Evolutionary conservation across 2,113 vertebrate species (phyloP).

Genomic region (Planiliza haematocheilus): DNA sequence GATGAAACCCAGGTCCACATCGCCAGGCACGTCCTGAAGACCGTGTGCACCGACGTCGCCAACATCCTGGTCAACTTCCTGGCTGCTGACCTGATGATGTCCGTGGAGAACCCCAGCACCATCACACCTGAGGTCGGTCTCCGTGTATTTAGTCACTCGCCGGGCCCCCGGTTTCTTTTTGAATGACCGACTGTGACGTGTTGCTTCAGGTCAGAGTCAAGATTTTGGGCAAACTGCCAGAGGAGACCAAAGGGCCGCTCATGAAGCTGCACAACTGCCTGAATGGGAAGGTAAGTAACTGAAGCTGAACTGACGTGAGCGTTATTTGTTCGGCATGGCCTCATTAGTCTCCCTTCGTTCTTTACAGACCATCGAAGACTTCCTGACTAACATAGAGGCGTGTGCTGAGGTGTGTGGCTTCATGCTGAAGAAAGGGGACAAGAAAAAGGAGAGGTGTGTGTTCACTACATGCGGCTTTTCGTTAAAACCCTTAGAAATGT

Average conservation of each 20-base stretch:
- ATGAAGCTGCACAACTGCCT: slow-evolving; percentile 91
- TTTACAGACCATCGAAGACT: slow-evolving; percentile 91
- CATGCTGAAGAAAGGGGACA: slow-evolving; percentile 94
- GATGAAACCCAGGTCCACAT: slow-evolving; percentile 93
- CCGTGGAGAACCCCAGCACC: slow-evolving; percentile 86
- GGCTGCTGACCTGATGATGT: slow-evolving; percentile 93
- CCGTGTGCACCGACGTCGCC: slow-evolving; percentile 90
- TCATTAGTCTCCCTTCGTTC: neutral
- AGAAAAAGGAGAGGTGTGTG: slow-evolving; percentile 91
- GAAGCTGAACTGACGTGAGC: no score
- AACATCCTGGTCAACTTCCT: slow-evolving; percentile 95
- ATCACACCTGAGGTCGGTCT: slow-evolving; percentile 88
- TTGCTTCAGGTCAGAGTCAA: slow-evolving; percentile 88
- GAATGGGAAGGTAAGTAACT: slow-evolving; percentile 93
- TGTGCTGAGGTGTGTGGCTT: slow-evolving; percentile 91
- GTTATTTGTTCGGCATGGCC: no score
- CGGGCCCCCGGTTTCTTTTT: neutral
- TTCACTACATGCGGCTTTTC: neutral
- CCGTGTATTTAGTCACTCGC: neutral
- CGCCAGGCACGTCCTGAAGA: slow-evolving; percentile 91
- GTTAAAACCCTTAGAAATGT: no score
- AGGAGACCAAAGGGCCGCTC: slow-evolving; percentile 89
- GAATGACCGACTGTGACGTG: slow-evolving; percentile 28
- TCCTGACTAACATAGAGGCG: slow-evolving; percentile 88
- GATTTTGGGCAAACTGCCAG: slow-evolving; percentile 91